Evolutionary conservation across 2,888 invertebrate genomes (phyloP).

Genomic region (Epirrhoe alternata): DNA sequence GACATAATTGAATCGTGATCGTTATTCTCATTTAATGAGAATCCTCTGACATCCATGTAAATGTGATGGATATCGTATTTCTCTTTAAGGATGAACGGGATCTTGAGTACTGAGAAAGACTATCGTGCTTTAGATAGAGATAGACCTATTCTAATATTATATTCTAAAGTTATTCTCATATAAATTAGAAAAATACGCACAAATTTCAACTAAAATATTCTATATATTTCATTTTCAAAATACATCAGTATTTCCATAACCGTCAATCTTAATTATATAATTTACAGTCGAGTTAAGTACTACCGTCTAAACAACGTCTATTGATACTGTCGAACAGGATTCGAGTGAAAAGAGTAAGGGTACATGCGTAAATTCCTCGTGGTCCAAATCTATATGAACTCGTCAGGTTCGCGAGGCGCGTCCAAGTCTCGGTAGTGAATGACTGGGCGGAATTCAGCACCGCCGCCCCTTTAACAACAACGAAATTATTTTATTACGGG

Average conservation of each 20-base stretch:
- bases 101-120: background rate
- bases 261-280: conserved; percentile 27
- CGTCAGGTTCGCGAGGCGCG: conserved; percentile 95
- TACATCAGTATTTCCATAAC: conserved; percentile 36
- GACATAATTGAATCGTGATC: conserved; percentile 37
- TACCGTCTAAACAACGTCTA: conserved; percentile 36
- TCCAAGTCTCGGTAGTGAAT: conserved; percentile 97
- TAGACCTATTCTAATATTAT: background rate
- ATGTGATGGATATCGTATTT: conserved; percentile 24
- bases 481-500: conserved; percentile 53
- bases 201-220: conserved; percentile 31
- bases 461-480: conserved; percentile 89
- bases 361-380: conserved; percentile 53
- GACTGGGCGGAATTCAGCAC: conserved; percentile 93
- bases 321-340: conserved; percentile 25
- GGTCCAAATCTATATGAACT: conserved; percentile 87
- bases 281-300: conserved; percentile 35
- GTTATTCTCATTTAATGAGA: conserved; percentile 36
- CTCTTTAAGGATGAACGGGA: background rate
- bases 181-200: conserved; percentile 31
- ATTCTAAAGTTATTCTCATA: conserved; percentile 16
- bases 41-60: conserved; percentile 30
- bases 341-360: conserved; percentile 39
- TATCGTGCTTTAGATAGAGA: background rate
- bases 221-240: conserved; percentile 42